phyloP scores from a whole-genome alignment of 2,113 vertebrate species.

The Diphyllodes magnificus region DNA sequence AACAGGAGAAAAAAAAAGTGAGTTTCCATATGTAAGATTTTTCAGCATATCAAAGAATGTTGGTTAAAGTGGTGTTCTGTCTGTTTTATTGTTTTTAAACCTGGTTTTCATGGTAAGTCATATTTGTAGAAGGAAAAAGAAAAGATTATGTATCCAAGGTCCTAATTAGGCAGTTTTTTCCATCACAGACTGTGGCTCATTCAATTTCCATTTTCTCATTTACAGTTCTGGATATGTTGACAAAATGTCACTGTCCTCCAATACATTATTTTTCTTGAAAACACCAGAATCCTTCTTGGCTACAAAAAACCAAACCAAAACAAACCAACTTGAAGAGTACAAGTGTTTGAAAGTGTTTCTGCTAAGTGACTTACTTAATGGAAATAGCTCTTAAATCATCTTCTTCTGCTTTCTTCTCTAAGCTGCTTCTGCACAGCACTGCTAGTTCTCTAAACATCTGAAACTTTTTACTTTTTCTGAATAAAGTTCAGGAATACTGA shows the following conservation, averaged over 20 bases:
- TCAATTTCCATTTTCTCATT: background rate
- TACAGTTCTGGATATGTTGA: background rate
- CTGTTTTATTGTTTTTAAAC: background rate
- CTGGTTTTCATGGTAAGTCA: background rate
- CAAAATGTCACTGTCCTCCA: background rate
- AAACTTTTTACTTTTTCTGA: background rate
- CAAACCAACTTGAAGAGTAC: background rate
- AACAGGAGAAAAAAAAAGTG: background rate
- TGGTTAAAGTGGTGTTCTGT: background rate
- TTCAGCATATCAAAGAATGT: background rate
- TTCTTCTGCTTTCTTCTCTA: background rate
- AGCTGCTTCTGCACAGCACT: background rate
- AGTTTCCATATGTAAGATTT: background rate
- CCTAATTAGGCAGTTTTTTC: background rate
- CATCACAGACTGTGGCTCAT: background rate
- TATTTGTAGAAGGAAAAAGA: background rate
- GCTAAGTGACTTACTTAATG: background rate
- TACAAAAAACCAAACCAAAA: background rate
- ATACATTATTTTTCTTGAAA: background rate
- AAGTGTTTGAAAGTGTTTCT: background rate
- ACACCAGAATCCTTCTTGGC: background rate
- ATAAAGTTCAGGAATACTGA: background rate
- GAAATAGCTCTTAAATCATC: background rate
- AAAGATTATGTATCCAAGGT: background rate
- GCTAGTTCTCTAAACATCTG: background rate